Evolutionary conservation across 92 coral and sea anemone genomes (phyloP).

Genomic region (Porites evermanni): DNA sequence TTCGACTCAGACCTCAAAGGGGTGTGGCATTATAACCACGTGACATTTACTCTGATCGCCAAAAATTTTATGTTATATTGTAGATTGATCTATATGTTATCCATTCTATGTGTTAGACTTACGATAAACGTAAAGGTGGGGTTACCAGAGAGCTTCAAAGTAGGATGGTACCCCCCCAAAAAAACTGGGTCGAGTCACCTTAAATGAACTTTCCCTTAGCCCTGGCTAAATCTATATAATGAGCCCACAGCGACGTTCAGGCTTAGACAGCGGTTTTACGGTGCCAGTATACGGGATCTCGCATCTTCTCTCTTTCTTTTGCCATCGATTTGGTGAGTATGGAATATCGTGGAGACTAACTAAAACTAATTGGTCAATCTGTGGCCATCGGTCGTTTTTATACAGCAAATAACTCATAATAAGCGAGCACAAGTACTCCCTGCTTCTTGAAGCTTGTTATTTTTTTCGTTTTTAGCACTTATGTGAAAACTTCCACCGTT

Average conservation of each 20-base stretch:
- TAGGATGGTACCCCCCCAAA: too few relatives aligned
- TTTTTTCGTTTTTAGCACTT: background rate
- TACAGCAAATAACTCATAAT: background rate
- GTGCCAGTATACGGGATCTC: slow-evolving; percentile 23
- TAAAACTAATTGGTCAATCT: slow-evolving; percentile 1
- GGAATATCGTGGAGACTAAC: background rate
- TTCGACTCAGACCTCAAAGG: too few relatives aligned
- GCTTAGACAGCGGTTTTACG: slow-evolving; percentile 16
- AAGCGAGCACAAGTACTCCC: background rate
- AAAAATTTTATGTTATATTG: too few relatives aligned
- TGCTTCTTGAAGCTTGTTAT: background rate
- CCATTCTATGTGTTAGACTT: too few relatives aligned
- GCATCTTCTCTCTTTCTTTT: background rate
- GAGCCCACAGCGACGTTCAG: background rate
- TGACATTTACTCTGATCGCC: too few relatives aligned
- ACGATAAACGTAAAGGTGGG: too few relatives aligned
- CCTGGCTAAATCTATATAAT: too few relatives aligned
- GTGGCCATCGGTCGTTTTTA: background rate
- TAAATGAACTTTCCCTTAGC: too few relatives aligned
- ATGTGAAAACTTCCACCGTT: background rate
- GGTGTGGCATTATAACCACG: too few relatives aligned
- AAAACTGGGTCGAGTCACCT: too few relatives aligned
- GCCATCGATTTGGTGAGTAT: slow-evolving; percentile 44
- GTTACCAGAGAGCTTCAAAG: too few relatives aligned
- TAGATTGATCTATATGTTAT: too few relatives aligned